Evolutionary conservation across 2,113 vertebrate genomes (phyloP).

Genomic region (Pithys albifrons): DNA sequence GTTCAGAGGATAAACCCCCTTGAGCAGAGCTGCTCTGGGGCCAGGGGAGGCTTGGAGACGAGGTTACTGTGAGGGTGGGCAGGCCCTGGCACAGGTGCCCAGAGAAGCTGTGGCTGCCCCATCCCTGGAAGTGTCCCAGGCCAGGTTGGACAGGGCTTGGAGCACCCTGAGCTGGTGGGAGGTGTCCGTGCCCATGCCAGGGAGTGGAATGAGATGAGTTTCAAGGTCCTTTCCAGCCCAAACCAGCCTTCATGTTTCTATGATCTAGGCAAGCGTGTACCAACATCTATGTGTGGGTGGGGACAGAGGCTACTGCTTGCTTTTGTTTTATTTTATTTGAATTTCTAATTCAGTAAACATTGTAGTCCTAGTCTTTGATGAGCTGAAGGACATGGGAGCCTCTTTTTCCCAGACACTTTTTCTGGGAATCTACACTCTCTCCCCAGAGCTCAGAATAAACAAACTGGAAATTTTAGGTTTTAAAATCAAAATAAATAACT

Average conservation of each 20-base stretch:
- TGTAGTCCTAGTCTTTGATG: neutral
- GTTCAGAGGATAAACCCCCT: neutral
- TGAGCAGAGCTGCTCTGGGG: neutral
- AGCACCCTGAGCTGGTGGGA: neutral
- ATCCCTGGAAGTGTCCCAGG: neutral
- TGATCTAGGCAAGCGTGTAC: neutral
- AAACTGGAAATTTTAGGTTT: constrained; percentile 20
- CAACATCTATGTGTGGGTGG: neutral
- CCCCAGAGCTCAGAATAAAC: neutral
- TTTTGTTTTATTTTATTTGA: neutral
- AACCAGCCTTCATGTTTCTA: neutral
- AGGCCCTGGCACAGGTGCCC: neutral
- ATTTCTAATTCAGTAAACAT: neutral
- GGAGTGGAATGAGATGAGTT: fast-evolving
- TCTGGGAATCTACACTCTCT: neutral
- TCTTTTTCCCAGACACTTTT: constrained; percentile 33
- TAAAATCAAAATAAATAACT: constrained; percentile 43
- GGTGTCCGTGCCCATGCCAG: neutral
- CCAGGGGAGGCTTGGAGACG: neutral
- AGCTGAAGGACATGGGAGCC: neutral
- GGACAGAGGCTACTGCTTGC: neutral
- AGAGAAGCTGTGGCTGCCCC: neutral
- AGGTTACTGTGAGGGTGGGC: neutral
- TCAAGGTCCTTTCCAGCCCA: too few relatives aligned
- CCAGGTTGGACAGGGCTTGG: fast-evolving